Percentiles rank a stretch among this genome's conserved stretches.
These are phyloP conservation scores for Alethe diademata DNA, from an alignment of 2,113 vertebrate genomes.

Conservation along the genomic window DNA sequence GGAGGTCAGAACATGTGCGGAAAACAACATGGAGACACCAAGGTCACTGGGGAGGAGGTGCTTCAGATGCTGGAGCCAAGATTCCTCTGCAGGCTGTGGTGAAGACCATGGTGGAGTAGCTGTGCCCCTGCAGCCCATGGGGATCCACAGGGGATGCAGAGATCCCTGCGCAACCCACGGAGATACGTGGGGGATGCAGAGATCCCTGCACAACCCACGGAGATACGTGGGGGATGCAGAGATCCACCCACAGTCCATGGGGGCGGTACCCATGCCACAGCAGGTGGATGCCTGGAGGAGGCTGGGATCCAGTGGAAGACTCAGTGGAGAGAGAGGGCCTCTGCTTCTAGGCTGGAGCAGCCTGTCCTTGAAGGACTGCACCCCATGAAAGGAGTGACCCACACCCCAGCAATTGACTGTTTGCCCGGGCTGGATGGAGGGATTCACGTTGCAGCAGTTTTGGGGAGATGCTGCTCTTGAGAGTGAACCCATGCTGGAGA, in stretches of 20 bases:
- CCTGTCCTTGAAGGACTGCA: too few relatives aligned
- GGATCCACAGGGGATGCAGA: not conserved
- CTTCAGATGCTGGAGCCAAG: fast-evolving
- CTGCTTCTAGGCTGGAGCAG: not conserved
- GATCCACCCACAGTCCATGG: too few relatives aligned
- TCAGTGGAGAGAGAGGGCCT: too few relatives aligned
- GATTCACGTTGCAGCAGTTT: not conserved
- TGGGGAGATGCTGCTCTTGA: not conserved
- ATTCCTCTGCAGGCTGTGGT: not conserved
- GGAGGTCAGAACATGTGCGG: not conserved
- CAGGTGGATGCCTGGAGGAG: not conserved
- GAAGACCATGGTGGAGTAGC: not conserved
- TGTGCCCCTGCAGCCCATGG: not conserved
- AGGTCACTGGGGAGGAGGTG: not conserved
- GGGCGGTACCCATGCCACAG: fast-evolving
- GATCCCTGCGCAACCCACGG: not conserved
- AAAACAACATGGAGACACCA: not conserved
- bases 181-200: too few relatives aligned
- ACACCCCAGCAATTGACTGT: not conserved
- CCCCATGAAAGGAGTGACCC: not conserved
- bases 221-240: too few relatives aligned
- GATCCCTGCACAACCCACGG: not conserved
- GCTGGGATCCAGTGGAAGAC: not conserved
- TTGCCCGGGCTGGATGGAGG: not conserved
- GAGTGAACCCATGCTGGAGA: not conserved